Conservation (phyloP, 2,888 invertebrate genomes). For the Macrosoma leucophasiata region DNA sequence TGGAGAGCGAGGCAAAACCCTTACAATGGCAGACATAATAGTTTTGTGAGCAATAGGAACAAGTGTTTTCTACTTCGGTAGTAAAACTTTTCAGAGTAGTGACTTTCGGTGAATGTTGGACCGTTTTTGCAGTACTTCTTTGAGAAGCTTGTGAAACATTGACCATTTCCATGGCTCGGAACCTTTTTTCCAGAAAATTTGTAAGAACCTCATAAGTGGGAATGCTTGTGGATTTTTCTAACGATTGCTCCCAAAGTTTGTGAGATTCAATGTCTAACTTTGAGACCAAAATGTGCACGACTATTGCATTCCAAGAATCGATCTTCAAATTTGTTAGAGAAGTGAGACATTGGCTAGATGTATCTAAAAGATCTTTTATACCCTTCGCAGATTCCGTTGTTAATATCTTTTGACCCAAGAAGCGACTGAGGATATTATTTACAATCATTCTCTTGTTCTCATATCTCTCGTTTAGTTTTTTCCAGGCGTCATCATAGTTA, state of each 20-base stretch:
- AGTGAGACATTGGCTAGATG: slow-evolving; percentile 25
- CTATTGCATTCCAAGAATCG: slow-evolving; percentile 21
- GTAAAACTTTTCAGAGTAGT: too few relatives aligned
- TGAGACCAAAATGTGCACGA: slow-evolving; percentile 18
- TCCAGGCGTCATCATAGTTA: slow-evolving; percentile 25
- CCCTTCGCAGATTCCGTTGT: slow-evolving; percentile 15
- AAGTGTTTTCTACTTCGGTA: slow-evolving; percentile 10
- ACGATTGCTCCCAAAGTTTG: slow-evolving; percentile 23
- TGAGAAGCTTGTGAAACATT: background rate
- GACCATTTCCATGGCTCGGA: slow-evolving; percentile 20
- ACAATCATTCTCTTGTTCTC: slow-evolving; percentile 21
- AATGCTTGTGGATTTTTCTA: slow-evolving; percentile 9
- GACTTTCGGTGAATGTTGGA: too few relatives aligned
- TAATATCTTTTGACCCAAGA: slow-evolving; percentile 24
- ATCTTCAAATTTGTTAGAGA: slow-evolving; percentile 21
- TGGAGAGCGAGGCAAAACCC: slow-evolving; percentile 12
- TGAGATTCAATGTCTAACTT: slow-evolving; percentile 25
- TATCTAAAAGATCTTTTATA: slow-evolving; percentile 29
- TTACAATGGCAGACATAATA: slow-evolving; percentile 23
- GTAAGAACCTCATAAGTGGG: slow-evolving; percentile 13
- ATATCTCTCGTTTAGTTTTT: slow-evolving; percentile 19
- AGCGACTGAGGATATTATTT: slow-evolving; percentile 22
- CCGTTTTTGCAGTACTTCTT: slow-evolving; percentile 1
- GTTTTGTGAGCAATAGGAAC: slow-evolving; percentile 17
- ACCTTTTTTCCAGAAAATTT: slow-evolving; percentile 18